A percentile compares a stretch with the other conserved stretches of the same genome.
Evolutionary conservation across 1,140 invertebrate species (phyloP).

Genomic region (Thaumetopoea pityocampa): DNA sequence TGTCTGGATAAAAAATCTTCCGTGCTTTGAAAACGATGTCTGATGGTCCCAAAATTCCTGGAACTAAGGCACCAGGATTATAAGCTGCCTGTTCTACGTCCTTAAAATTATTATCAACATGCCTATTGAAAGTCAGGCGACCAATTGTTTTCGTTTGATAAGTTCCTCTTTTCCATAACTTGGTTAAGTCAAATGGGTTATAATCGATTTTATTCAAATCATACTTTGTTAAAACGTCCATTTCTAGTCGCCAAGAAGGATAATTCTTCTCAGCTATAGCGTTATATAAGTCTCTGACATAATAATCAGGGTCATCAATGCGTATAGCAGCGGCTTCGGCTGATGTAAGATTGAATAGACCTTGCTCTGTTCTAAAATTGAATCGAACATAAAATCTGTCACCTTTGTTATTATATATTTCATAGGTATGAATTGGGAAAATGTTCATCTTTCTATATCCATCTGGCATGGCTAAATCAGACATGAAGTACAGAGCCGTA

Average conservation of each 20-base stretch:
- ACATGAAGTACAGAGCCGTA: conserved; percentile 83
- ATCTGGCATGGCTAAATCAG: conserved; percentile 91
- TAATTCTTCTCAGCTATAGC: conserved; percentile 69
- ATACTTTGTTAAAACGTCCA: conserved; percentile 75
- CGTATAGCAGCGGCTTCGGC: conserved; percentile 26
- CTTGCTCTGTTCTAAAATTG: conserved; percentile 82
- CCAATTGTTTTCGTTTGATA: conserved; percentile 90
- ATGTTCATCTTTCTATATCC: conserved; percentile 84
- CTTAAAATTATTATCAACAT: conserved; percentile 88
- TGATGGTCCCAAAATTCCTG: conserved; percentile 87
- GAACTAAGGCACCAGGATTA: conserved; percentile 87
- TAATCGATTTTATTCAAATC: conserved; percentile 70
- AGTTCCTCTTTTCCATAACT: conserved; percentile 87
- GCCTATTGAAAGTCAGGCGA: conserved; percentile 85
- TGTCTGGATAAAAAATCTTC: conserved; percentile 89
- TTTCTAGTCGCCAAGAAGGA: conserved; percentile 82
- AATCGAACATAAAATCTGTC: conserved; percentile 83
- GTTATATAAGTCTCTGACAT: conserved; percentile 44
- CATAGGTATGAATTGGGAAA: conserved; percentile 82
- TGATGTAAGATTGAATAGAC: conserved; percentile 78
- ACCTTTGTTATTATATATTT: conserved; percentile 79
- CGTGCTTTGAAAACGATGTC: conserved; percentile 92
- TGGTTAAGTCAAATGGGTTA: conserved; percentile 83
- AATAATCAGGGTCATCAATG: conserved; percentile 38
- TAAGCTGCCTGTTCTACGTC: conserved; percentile 92